Evolutionary conservation across 2,113 vertebrate species (phyloP).

Genomic region (Boulengeromyrus knoepffleri): DNA sequence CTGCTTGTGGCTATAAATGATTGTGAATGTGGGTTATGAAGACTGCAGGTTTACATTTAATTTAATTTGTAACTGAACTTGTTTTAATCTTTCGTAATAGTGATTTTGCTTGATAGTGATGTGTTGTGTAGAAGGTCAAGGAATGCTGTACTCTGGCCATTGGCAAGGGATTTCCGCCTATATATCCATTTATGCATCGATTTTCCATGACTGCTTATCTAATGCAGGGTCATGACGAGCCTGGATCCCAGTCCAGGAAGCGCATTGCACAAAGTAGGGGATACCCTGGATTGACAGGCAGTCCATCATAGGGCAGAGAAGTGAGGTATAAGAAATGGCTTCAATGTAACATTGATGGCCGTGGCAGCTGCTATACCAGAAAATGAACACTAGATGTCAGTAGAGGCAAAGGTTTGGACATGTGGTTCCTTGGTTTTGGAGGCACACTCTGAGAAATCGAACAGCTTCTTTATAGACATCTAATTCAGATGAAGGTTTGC

Average conservation of each 20-base stretch:
- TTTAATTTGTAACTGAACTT: neutral
- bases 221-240: neutral
- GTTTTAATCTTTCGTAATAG: neutral
- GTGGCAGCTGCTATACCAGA: neutral
- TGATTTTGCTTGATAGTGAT: neutral
- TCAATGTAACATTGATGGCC: neutral
- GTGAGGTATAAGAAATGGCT: neutral
- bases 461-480: neutral
- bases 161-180: neutral
- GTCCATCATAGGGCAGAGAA: neutral
- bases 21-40: neutral
- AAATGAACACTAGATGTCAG: constrained; percentile 42
- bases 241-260: neutral
- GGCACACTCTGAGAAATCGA: neutral
- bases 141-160: neutral
- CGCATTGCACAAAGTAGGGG: neutral
- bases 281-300: neutral
- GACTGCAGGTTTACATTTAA: neutral
- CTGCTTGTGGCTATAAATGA: neutral
- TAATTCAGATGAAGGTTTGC: neutral
- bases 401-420: constrained; percentile 23
- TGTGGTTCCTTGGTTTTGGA: neutral
- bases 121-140: neutral
- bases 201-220: neutral
- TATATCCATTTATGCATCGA: neutral